These are phyloP conservation scores for Parascotia fuliginaria DNA, from an alignment of 2,888 invertebrate genomes.

Conservation along the genomic window DNA sequence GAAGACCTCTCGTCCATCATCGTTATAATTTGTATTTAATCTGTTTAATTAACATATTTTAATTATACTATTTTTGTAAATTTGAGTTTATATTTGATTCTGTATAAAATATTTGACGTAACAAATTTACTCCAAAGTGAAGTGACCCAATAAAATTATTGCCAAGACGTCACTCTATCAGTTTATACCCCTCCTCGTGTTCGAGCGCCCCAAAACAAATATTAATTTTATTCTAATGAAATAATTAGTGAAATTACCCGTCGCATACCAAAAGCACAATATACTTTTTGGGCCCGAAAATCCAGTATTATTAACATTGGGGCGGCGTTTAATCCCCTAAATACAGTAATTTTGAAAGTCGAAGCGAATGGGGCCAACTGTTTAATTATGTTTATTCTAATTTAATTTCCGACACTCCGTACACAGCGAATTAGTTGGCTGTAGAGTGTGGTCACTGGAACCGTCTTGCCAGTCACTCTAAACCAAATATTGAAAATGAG, in stretches of 20 bases:
- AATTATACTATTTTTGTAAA: too few relatives aligned
- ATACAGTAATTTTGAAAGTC: slow-evolving; percentile 69
- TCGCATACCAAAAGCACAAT: slow-evolving; percentile 48
- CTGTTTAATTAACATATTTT: too few relatives aligned
- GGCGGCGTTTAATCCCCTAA: slow-evolving; percentile 60
- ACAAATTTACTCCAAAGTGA: too few relatives aligned
- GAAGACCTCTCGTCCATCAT: too few relatives aligned
- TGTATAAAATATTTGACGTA: too few relatives aligned
- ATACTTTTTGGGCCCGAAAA: slow-evolving; percentile 56
- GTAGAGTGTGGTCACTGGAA: slow-evolving; percentile 7
- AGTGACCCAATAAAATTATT: too few relatives aligned
- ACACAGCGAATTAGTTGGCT: slow-evolving; percentile 47
- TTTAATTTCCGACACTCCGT: slow-evolving; percentile 69
- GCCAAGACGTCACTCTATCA: slow-evolving; percentile 2
- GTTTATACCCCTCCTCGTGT: slow-evolving; percentile 8
- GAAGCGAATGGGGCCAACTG: slow-evolving; percentile 67
- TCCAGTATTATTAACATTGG: slow-evolving; percentile 64
- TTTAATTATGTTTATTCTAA: slow-evolving; percentile 79
- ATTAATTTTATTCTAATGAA: slow-evolving; percentile 62
- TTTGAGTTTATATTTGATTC: too few relatives aligned
- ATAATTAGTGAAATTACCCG: slow-evolving; percentile 61
- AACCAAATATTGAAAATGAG: background rate
- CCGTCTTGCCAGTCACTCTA: background rate
- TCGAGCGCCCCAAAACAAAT: slow-evolving; percentile 24
- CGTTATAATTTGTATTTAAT: too few relatives aligned